phyloP scores from a whole-genome alignment of 2,113 vertebrate genomes.

The Siniperca chuatsi region DNA sequence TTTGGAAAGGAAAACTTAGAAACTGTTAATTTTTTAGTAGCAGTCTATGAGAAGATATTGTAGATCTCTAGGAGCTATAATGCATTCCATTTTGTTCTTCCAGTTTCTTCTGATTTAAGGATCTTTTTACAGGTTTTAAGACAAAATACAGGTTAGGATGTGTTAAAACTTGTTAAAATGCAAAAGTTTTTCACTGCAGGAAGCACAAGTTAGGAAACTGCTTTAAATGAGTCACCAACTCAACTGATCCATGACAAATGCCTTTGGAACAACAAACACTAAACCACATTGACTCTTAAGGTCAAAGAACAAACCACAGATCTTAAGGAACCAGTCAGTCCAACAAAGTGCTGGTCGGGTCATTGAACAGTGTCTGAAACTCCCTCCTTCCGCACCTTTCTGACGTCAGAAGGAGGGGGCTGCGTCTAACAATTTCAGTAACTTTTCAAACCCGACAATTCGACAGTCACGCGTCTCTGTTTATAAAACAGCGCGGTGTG shows the following conservation, averaged over 20 bases:
- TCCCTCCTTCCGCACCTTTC: neutral
- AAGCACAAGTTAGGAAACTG: neutral
- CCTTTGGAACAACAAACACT: slow-evolving; percentile 13
- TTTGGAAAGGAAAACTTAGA: neutral
- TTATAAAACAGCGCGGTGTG: no score
- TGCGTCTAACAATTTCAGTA: neutral
- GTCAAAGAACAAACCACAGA: slow-evolving; percentile 27
- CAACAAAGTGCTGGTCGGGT: neutral
- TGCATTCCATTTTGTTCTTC: neutral
- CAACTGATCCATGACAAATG: neutral
- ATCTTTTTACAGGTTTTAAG: neutral
- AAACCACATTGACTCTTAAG: neutral
- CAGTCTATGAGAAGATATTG: neutral
- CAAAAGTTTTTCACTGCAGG: neutral
- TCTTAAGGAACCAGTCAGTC: neutral
- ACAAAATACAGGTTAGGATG: neutral
- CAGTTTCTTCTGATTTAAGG: neutral
- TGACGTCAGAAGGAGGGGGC: neutral
- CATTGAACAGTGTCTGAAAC: neutral
- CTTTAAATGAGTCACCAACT: slow-evolving; percentile 17
- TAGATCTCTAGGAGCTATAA: neutral
- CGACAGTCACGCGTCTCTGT: no score
- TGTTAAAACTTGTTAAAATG: neutral
- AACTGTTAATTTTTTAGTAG: neutral
- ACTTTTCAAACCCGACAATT: no score